phyloP scores from a whole-genome alignment of 2,888 invertebrate genomes.

The Stenodera caucasica region DNA sequence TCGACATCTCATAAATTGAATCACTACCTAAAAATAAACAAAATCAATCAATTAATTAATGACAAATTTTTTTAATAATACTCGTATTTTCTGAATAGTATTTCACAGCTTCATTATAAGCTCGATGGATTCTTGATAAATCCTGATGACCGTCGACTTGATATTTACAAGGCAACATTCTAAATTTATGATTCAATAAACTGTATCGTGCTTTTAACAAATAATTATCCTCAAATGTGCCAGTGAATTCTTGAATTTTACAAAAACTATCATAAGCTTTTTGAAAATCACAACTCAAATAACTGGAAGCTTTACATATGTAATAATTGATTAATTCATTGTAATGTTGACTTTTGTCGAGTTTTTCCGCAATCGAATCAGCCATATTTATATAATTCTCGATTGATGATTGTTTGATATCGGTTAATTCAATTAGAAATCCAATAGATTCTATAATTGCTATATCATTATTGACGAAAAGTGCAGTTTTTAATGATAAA shows the following conservation, averaged over 20 bases:
- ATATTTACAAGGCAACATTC: slow-evolving; percentile 16
- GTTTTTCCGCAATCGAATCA: not conserved
- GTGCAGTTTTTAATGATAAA: slow-evolving; percentile 12
- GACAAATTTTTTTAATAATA: not conserved
- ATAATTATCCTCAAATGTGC: not conserved
- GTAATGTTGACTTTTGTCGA: not conserved
- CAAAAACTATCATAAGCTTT: slow-evolving; percentile 10
- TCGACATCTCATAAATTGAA: slow-evolving; percentile 7
- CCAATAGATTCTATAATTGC: slow-evolving; percentile 7
- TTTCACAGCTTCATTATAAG: not conserved
- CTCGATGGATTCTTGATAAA: slow-evolving; percentile 5
- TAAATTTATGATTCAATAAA: slow-evolving; percentile 17
- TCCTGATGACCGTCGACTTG: slow-evolving; percentile 11
- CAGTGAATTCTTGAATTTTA: not conserved
- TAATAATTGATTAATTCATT: slow-evolving; percentile 9
- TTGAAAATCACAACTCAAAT: slow-evolving; percentile 10
- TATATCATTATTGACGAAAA: not conserved
- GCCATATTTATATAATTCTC: not conserved
- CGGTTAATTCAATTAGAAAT: slow-evolving; percentile 11
- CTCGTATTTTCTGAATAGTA: slow-evolving; percentile 1
- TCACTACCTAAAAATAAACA: not conserved
- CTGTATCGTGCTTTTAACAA: slow-evolving; percentile 5
- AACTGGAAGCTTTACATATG: slow-evolving; percentile 13
- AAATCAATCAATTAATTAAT: not conserved
- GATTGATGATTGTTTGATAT: slow-evolving; percentile 1